phyloP scores from a whole-genome alignment of 37 sponge, comb jelly and placozoan species.

The Chondrilla cf. caribensis region DNA sequence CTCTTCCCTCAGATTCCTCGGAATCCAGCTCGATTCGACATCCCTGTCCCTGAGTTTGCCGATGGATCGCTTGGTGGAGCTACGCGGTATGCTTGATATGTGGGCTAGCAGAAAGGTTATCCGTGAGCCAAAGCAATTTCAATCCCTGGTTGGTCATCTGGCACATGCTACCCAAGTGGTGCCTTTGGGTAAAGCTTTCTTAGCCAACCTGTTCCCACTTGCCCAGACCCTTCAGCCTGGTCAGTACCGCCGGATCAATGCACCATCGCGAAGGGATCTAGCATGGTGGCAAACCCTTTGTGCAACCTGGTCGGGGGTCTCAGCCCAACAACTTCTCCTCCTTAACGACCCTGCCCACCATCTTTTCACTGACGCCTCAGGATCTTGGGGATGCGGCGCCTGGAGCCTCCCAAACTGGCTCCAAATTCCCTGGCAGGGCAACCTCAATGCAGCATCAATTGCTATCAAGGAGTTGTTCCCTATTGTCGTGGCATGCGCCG shows the following conservation, averaged over 20 bases:
- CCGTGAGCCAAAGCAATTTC: background rate
- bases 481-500: background rate
- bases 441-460: background rate
- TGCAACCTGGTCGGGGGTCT: background rate
- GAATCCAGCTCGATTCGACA: background rate
- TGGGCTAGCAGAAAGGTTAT: background rate
- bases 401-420: constrained; percentile 15
- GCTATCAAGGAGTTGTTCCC: constrained; percentile 14
- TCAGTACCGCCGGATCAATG: background rate
- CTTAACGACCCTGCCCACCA: background rate
- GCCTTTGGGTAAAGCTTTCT: constrained; percentile 10
- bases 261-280: background rate
- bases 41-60: background rate
- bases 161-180: constrained; percentile 13
- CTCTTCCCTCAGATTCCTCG: background rate
- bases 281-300: constrained; percentile 6
- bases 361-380: constrained; percentile 25
- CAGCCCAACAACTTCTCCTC: background rate
- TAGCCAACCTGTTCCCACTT: constrained; percentile 3
- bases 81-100: background rate
- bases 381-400: constrained; percentile 34
- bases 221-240: background rate
- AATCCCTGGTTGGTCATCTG: constrained; percentile 9
- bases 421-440: constrained; percentile 16
- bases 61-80: background rate